Evolutionary conservation across 2,888 invertebrate species (phyloP), one percentile per base, ranked within the genome.

Genomic region (Nomada ruficornis): DNA sequence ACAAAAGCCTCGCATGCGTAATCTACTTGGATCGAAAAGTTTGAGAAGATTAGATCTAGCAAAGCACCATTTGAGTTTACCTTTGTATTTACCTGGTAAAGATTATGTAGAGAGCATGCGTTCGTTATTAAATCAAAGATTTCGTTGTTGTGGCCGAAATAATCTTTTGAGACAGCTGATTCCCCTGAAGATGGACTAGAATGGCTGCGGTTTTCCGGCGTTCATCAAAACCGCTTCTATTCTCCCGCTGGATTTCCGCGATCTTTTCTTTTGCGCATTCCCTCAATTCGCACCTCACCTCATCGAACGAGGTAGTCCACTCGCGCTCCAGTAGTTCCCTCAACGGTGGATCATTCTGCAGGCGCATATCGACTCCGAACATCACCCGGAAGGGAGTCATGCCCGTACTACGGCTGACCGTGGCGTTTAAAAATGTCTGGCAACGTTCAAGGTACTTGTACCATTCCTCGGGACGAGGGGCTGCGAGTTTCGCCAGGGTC

Each of bases 391-490:
- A 70, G 7, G 64, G 57, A 29, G 57, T 36, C 4, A 15, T 50
- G 13, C 50, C 50, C 0, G 18, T 70, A n/a, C 70, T 70, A 1
- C 70, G 44, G 26, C 42, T 50, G 2, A 55, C 42, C 5, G 63
- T 63, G 7, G 63, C 36, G 23, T 75, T 75, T 3, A 75, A 11
- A 10, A n/a, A 62, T 15, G n/a, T 44, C 18, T 76, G 76, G 11
- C 44, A 44, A 5, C 13, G 18, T 0, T 77, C 67, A 0, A 71
- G 13, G 42, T 72, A 54, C 4, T 52, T 65, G 0, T 54, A 55
- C 77, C 71, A 77, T 0, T 68, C 73, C 3, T 42, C 26, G 2
- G 63, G 63, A 0, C 62, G 47, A 0, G 72, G 73, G 0, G 63
- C 15, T 13, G 72, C 23, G 9, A 77, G 15, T 13, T 77, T 77